Evolutionary conservation across 2,113 vertebrate species (phyloP).

Genomic region (Platanista minor): DNA sequence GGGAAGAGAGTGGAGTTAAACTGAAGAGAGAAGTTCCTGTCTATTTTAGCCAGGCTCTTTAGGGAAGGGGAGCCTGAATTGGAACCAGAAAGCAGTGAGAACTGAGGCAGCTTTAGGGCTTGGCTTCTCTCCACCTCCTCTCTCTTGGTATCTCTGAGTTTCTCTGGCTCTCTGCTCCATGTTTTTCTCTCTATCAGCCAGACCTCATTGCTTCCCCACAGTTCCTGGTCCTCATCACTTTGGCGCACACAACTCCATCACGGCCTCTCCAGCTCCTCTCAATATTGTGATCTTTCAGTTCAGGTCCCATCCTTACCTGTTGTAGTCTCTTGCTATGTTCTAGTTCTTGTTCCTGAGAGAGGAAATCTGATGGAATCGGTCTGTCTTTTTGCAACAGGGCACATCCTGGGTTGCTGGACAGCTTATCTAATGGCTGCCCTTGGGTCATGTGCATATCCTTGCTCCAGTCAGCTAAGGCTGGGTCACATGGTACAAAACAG

Average conservation of each 20-base stretch:
- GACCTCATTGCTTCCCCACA: neutral
- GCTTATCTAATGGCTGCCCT: neutral
- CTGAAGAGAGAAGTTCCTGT: neutral
- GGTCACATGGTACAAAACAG: neutral
- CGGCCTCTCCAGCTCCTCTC: neutral
- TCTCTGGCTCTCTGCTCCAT: slow-evolving; percentile 9
- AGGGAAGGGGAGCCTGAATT: slow-evolving; percentile 33
- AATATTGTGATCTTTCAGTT: neutral
- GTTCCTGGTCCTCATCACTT: neutral
- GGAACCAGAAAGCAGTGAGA: slow-evolving; percentile 31
- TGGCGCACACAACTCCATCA: neutral
- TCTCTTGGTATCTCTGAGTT: slow-evolving; percentile 5
- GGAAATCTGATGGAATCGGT: neutral
- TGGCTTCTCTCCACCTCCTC: slow-evolving; percentile 28
- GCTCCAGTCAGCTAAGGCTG: neutral
- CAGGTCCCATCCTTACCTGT: neutral
- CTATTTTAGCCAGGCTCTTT: slow-evolving; percentile 27
- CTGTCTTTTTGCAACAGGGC: neutral
- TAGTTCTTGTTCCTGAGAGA: neutral
- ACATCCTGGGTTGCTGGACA: neutral
- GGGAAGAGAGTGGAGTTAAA: neutral
- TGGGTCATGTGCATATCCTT: neutral
- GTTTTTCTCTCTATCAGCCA: neutral
- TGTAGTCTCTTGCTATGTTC: neutral
- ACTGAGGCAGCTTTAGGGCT: slow-evolving; percentile 21